phyloP scores from a whole-genome alignment of 2,113 vertebrate genomes.

The Carlito syrichta region DNA sequence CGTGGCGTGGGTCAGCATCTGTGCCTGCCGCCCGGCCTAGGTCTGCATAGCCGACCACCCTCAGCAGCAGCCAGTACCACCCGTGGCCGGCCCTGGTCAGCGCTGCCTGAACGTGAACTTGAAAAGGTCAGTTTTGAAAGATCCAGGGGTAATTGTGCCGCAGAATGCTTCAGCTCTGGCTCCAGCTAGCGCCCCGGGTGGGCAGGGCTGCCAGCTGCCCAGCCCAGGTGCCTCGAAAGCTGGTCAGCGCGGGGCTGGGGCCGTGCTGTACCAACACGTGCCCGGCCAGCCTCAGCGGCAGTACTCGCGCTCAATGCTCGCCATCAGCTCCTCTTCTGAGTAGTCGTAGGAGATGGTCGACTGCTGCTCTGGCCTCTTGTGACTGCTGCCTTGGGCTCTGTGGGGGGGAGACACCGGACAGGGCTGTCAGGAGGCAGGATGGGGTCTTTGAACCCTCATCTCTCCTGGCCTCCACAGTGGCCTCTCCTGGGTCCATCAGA shows the following conservation, averaged over 20 bases:
- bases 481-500: neutral
- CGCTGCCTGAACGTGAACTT: rapidly evolving
- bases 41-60: neutral
- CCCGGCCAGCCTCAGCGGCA: constrained; percentile 67
- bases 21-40: too few relatives aligned
- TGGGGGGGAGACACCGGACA: neutral
- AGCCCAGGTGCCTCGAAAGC: neutral
- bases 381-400: constrained; percentile 65
- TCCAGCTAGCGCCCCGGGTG: neutral
- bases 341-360: constrained; percentile 73
- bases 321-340: constrained; percentile 86
- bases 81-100: rapidly evolving
- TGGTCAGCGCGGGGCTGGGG: rapidly evolving
- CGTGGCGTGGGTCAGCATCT: neutral
- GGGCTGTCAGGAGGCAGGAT: neutral
- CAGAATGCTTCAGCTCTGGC: neutral
- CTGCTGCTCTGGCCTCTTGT: neutral
- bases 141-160: rapidly evolving
- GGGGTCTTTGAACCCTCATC: neutral
- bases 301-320: constrained; percentile 84
- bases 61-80: neutral
- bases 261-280: too few relatives aligned
- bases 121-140: neutral
- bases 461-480: rapidly evolving
- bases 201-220: rapidly evolving